Percentiles rank a stretch among this genome's conserved stretches.
phyloP scores from a whole-genome alignment of 1,140 invertebrate species.

The Drosophila virilis region DNA sequence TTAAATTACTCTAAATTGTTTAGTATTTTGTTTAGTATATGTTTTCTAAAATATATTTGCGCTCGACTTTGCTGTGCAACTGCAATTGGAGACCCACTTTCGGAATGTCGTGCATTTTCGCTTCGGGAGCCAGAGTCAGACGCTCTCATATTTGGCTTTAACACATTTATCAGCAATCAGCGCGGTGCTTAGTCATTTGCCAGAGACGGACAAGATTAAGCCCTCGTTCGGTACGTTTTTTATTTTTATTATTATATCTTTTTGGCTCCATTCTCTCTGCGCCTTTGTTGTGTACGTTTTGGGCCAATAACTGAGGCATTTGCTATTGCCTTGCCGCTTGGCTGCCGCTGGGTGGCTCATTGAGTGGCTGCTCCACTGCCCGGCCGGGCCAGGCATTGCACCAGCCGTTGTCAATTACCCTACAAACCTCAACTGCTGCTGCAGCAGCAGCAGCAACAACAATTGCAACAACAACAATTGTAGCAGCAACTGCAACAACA shows the following conservation, averaged over 20 bases:
- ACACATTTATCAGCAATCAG: slow-evolving; percentile 73
- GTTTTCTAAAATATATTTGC: too few relatives aligned
- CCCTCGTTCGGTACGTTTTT: slow-evolving; percentile 24
- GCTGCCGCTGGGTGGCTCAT: slow-evolving; percentile 68
- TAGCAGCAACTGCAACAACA: slow-evolving; percentile 39
- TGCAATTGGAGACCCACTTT: too few relatives aligned
- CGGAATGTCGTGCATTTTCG: too few relatives aligned
- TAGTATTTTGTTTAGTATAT: too few relatives aligned
- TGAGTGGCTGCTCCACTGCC: slow-evolving; percentile 31
- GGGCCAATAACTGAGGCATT: slow-evolving; percentile 66
- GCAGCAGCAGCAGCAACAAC: slow-evolving; percentile 35
- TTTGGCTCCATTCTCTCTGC: background rate
- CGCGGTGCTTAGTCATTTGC: slow-evolving; percentile 52
- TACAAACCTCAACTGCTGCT: slow-evolving; percentile 69
- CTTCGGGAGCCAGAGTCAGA: too few relatives aligned
- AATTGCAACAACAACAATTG: slow-evolving; percentile 42
- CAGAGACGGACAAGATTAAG: slow-evolving; percentile 54
- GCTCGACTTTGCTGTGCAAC: too few relatives aligned
- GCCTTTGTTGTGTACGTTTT: slow-evolving; percentile 33
- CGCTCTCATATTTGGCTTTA: background rate
- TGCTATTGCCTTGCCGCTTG: slow-evolving; percentile 67
- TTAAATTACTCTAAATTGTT: too few relatives aligned
- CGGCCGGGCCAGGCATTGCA: slow-evolving; percentile 23
- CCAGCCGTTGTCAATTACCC: slow-evolving; percentile 72
- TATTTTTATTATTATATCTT: slow-evolving; percentile 18